Percentiles rank a stretch among this genome's conserved stretches.
These are phyloP conservation scores for Dermochelys coriacea DNA, from an alignment of 2,797 vertebrate genomes.

Conservation along the genomic window DNA sequence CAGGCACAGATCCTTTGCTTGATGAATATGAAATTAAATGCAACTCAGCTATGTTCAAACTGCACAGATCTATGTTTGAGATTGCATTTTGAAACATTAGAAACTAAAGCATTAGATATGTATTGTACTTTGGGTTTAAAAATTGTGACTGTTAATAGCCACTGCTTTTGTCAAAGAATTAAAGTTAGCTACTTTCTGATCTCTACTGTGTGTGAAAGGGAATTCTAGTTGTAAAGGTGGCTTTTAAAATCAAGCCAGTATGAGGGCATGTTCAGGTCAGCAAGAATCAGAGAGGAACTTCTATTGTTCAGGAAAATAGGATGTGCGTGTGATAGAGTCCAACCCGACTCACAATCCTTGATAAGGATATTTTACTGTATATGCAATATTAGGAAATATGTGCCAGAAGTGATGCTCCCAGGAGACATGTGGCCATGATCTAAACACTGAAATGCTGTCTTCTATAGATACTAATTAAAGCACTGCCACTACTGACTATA, in stretches of 20 bases:
- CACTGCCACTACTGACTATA: accelerated
- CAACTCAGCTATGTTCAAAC: background rate
- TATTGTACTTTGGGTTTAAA: background rate
- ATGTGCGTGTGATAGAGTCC: background rate
- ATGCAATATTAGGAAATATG: background rate
- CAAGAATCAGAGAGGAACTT: constrained; percentile 20
- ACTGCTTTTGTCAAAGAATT: background rate
- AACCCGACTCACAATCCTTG: accelerated
- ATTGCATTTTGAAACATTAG: background rate
- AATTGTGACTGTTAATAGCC: background rate
- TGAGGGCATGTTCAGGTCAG: background rate
- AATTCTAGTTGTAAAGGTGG: background rate
- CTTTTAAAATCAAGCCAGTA: constrained; percentile 35
- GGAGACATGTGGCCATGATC: background rate
- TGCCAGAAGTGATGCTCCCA: background rate
- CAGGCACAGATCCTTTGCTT: background rate
- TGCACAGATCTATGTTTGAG: background rate
- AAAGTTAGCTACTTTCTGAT: background rate
- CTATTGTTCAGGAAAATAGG: background rate
- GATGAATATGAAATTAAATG: background rate
- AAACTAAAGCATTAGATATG: background rate
- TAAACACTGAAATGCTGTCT: background rate
- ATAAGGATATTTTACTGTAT: background rate
- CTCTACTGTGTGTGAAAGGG: background rate
- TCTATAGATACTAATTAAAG: background rate